These are phyloP conservation scores for Mus musculus DNA, from an alignment of 2,113 vertebrate genomes.

Conservation along the genomic window GRCm39 chr15:83597501-83598000, in stretches of 20 bases:
- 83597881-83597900: neutral
- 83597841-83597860: neutral
- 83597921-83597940: rapidly evolving
- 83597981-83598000: neutral
- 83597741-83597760: rapidly evolving
- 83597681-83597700: too few relatives aligned
- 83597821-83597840: neutral
- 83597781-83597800: neutral
- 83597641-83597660: neutral
- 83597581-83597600: neutral
- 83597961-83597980: neutral
- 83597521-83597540: neutral
- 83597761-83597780: rapidly evolving
- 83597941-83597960: neutral
- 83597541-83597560: neutral
- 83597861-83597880: rapidly evolving
- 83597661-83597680: neutral
- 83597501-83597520: neutral
- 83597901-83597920: rapidly evolving
- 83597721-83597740: neutral
- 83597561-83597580: too few relatives aligned
- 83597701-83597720: neutral
- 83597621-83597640: neutral
- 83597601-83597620: neutral
- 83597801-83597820: rapidly evolving